A percentile compares a stretch with the other conserved stretches of the same genome.
Conservation (phyloP, 2,888 invertebrate genomes). For the Scaptomyza caliginosa region DNA sequence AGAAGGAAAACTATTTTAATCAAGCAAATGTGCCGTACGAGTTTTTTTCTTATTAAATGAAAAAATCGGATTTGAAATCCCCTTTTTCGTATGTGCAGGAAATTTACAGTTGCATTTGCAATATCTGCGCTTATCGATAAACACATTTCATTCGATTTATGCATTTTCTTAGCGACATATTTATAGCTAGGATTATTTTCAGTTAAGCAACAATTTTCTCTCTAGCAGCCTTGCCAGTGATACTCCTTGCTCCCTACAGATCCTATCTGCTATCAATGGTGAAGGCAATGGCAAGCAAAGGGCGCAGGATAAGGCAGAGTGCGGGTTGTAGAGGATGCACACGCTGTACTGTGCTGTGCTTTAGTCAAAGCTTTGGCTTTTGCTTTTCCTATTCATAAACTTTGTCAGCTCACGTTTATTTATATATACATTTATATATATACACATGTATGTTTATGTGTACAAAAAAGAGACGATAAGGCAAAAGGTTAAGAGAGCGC, state of each 20-base stretch:
- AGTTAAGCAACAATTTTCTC: background rate
- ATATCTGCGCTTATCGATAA: constrained; percentile 16
- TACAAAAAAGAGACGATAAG: constrained; percentile 56
- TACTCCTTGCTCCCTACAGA: background rate
- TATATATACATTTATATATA: constrained; percentile 7
- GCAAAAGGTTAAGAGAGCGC: constrained; percentile 69
- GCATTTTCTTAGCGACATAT: background rate
- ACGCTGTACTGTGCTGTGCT: background rate
- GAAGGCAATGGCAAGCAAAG: background rate
- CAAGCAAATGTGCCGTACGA: background rate
- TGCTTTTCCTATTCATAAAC: constrained; percentile 60
- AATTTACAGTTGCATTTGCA: background rate
- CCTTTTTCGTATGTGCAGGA: background rate
- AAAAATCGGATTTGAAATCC: background rate
- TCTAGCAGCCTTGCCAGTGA: constrained; percentile 12
- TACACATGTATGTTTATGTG: constrained; percentile 1
- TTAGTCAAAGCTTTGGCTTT: constrained; percentile 38
- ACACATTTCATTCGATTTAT: constrained; percentile 26
- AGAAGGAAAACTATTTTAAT: background rate
- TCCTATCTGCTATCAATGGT: constrained; percentile 4
- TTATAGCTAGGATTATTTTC: constrained; percentile 6
- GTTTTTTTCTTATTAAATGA: background rate
- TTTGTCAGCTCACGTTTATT: constrained; percentile 46
- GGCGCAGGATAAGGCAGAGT: constrained; percentile 1
- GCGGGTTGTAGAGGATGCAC: constrained; percentile 7